Conservation (phyloP, 2,113 vertebrate genomes). For the Litocranius walleri region DNA sequence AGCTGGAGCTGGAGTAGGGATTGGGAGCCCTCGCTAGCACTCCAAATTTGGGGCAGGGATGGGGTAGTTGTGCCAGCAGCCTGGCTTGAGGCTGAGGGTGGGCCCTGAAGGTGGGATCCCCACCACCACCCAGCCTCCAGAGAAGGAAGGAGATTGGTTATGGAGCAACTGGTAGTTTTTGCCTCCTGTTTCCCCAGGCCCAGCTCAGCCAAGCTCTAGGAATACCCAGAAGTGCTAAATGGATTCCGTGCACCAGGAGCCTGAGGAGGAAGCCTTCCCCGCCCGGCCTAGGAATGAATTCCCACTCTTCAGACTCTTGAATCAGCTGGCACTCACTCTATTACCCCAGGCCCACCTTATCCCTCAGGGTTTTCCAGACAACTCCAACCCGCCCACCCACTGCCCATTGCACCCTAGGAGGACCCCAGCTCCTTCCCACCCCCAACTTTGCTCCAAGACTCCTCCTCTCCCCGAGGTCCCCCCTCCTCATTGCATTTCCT, state of each 20-base stretch:
- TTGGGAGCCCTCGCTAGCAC: not conserved
- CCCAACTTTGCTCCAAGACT: not conserved
- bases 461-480: not conserved
- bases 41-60: not conserved
- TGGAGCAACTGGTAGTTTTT: not conserved
- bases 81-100: not conserved
- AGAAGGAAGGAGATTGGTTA: not conserved
- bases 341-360: not conserved
- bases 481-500: not conserved
- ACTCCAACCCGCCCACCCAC: not conserved
- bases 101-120: not conserved
- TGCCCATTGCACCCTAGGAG: not conserved
- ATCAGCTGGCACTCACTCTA: not conserved
- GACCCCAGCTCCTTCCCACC: not conserved
- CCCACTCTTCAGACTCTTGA: not conserved
- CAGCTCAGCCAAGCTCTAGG: constrained; percentile 27
- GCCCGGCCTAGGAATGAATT: not conserved
- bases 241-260: not conserved
- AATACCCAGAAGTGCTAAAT: not conserved
- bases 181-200: not conserved
- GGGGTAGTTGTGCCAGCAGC: not conserved
- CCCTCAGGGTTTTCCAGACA: not conserved
- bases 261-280: not conserved
- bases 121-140: not conserved
- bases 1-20: constrained; percentile 69